phyloP scores from a whole-genome alignment of 2,888 invertebrate species.

The Melipona bicolor region DNA sequence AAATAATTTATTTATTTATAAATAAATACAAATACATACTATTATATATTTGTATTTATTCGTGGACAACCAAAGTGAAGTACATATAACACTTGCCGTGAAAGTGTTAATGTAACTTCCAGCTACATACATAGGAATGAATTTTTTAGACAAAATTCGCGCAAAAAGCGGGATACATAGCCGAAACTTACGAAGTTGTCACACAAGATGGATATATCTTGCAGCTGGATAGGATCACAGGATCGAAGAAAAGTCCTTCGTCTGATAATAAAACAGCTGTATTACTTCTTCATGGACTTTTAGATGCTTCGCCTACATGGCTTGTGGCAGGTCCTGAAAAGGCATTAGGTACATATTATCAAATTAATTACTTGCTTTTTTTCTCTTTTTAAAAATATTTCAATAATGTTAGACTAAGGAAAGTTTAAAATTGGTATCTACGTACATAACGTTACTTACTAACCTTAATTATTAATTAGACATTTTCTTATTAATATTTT shows the following conservation, averaged over 20 bases:
- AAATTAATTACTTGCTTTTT: background rate
- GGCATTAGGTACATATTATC: slow-evolving; percentile 85
- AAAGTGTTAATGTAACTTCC: background rate
- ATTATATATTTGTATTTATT: no score
- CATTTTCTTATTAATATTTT: no score
- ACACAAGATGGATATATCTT: slow-evolving; percentile 93
- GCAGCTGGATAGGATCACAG: slow-evolving; percentile 89
- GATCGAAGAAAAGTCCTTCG: slow-evolving; percentile 74
- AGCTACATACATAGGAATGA: background rate
- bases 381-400: no score
- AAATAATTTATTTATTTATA: no score
- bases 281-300: slow-evolving; percentile 89
- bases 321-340: slow-evolving; percentile 89
- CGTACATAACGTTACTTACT: no score
- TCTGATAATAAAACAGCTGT: slow-evolving; percentile 85
- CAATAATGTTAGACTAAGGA: no score
- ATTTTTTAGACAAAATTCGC: slow-evolving; percentile 75
- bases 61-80: no score
- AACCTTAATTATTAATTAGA: no score
- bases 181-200: slow-evolving; percentile 87
- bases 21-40: no score
- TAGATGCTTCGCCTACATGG: slow-evolving; percentile 91
- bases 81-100: no score
- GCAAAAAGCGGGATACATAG: slow-evolving; percentile 84
- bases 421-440: no score